Evolutionary conservation across 1,140 invertebrate species (phyloP).

Genomic region (Brachionus paranguensis): DNA sequence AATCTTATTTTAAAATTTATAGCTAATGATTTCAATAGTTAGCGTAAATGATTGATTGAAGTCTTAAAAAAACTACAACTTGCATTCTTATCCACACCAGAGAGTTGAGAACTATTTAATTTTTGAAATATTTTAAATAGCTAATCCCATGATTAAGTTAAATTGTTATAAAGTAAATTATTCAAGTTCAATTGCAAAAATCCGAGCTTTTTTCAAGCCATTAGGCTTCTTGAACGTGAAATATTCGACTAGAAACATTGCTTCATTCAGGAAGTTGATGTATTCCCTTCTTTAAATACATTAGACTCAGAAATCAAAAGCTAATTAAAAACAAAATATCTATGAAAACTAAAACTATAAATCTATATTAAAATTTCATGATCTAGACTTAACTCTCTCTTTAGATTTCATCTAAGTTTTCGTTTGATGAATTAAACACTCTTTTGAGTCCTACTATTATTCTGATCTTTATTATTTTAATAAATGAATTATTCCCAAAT

Average conservation of each 20-base stretch:
- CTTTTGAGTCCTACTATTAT: background rate
- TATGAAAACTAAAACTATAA: background rate
- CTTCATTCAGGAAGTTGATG: background rate
- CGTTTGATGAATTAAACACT: background rate
- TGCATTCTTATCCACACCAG: background rate
- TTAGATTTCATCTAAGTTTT: background rate
- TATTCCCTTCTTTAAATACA: background rate
- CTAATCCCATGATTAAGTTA: background rate
- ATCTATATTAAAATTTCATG: background rate
- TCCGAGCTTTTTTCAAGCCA: background rate
- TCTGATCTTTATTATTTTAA: background rate
- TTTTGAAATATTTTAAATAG: background rate
- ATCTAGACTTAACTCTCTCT: background rate
- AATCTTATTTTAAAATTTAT: background rate
- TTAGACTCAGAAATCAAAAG: background rate
- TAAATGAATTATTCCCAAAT: background rate
- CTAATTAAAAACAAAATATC: background rate
- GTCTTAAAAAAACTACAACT: background rate
- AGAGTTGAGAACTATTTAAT: background rate
- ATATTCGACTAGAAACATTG: background rate
- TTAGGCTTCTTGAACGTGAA: background rate
- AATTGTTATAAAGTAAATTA: background rate
- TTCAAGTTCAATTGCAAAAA: background rate
- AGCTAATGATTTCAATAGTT: background rate
- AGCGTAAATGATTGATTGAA: background rate